Conservation (phyloP, 2,797 vertebrate genomes). For the Notoglanidium macrostoma region DNA sequence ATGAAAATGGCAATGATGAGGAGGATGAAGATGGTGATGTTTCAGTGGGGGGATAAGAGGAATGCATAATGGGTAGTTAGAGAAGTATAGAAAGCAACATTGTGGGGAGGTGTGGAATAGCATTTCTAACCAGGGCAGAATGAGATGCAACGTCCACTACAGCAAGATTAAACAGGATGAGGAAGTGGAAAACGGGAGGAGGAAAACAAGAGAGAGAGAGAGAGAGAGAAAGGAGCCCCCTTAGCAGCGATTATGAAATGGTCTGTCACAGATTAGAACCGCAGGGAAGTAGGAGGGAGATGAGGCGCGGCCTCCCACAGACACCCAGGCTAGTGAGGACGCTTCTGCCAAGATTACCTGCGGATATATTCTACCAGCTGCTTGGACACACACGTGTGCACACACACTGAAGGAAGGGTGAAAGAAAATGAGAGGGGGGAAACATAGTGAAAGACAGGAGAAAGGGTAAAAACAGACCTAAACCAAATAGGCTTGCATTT, state of each 20-base stretch:
- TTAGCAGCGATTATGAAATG: slow-evolving; percentile 86
- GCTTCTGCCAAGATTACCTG: slow-evolving; percentile 81
- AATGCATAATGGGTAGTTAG: slow-evolving; percentile 3
- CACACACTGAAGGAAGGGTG: slow-evolving; percentile 53
- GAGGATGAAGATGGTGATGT: slow-evolving; percentile 12
- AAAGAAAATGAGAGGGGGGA: slow-evolving; percentile 54
- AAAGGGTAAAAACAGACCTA: slow-evolving; percentile 72
- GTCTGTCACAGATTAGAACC: slow-evolving; percentile 86
- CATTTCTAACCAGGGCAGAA: slow-evolving; percentile 54
- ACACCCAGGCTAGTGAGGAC: slow-evolving; percentile 70
- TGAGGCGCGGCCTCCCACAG: slow-evolving; percentile 82
- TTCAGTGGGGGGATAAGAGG: neutral
- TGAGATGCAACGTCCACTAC: slow-evolving; percentile 71
- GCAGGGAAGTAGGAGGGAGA: slow-evolving; percentile 78
- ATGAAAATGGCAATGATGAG: slow-evolving; percentile 25
- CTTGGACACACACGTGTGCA: slow-evolving; percentile 60
- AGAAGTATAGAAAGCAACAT: slow-evolving; percentile 31
- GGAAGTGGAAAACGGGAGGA: slow-evolving; percentile 55
- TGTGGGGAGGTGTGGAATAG: slow-evolving; percentile 63
- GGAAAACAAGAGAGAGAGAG: slow-evolving; percentile 52
- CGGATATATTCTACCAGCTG: slow-evolving; percentile 79
- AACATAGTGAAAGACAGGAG: slow-evolving; percentile 54
- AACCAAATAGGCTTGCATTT: slow-evolving; percentile 79
- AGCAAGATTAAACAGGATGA: slow-evolving; percentile 71
- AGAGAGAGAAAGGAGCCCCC: slow-evolving; percentile 66